Percentiles rank a stretch among this genome's conserved stretches.
These are phyloP conservation scores for Eutrigla gurnardus DNA, from an alignment of 2,797 vertebrate species.

Conservation along the genomic window DNA sequence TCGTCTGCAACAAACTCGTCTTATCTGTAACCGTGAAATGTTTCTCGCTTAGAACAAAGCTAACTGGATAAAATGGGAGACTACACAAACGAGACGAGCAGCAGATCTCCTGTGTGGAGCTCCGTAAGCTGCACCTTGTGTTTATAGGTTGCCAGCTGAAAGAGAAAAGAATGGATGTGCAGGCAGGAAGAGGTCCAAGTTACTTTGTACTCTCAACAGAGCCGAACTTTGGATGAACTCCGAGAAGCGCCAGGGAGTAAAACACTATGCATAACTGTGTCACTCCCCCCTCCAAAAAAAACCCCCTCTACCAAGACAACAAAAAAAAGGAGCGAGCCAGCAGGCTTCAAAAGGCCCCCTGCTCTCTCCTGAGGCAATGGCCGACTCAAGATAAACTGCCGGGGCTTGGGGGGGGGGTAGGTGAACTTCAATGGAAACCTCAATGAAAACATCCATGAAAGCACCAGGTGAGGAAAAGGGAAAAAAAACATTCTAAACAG, in stretches of 20 bases:
- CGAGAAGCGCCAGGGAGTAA: conserved; percentile 82
- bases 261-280: conserved; percentile 80
- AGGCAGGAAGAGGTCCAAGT: conserved; percentile 92
- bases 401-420: conserved; percentile 52
- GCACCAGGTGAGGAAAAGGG: conserved; percentile 59
- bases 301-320: conserved; percentile 67
- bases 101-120: conserved; percentile 34
- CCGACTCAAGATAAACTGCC: conserved; percentile 82
- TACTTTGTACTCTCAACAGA: conserved; percentile 90
- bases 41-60: conserved; percentile 23
- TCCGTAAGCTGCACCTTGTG: conserved; percentile 53
- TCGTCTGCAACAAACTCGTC: neutral
- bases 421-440: conserved; percentile 79
- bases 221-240: conserved; percentile 98
- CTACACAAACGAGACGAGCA: conserved; percentile 31
- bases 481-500: conserved; percentile 70
- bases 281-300: conserved; percentile 61
- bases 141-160: conserved; percentile 63
- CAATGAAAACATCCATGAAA: conserved; percentile 77
- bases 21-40: neutral
- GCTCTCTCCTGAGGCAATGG: conserved; percentile 79
- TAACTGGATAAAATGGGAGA: conserved; percentile 11
- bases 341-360: conserved; percentile 80
- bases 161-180: conserved; percentile 78
- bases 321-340: conserved; percentile 71